These are phyloP conservation scores for Oasisia sp. DNA, from an alignment of 2,888 invertebrate genomes.

Conservation along the genomic window DNA sequence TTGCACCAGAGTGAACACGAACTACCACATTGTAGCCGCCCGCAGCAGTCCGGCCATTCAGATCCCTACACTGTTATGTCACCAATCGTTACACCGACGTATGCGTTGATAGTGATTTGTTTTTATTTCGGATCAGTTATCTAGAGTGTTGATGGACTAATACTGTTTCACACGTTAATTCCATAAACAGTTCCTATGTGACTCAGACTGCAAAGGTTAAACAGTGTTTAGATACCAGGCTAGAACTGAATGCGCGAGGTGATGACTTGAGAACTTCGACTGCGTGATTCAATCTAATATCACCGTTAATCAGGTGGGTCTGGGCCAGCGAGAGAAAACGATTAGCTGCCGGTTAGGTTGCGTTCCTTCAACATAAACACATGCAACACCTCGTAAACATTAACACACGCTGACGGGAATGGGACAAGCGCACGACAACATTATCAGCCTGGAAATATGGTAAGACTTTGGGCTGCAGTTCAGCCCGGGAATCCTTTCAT, in stretches of 20 bases:
- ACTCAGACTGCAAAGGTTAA: background rate
- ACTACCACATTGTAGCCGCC: too few relatives aligned
- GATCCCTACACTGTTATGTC: too few relatives aligned
- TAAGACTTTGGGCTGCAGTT: too few relatives aligned
- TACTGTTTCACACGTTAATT: background rate
- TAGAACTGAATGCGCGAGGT: background rate
- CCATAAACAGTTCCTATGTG: background rate
- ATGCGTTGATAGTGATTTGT: too few relatives aligned
- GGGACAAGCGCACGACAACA: background rate
- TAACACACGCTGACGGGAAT: background rate
- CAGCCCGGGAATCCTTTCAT: too few relatives aligned
- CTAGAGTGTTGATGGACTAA: too few relatives aligned
- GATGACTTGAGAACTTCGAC: background rate
- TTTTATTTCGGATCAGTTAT: too few relatives aligned
- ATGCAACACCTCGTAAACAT: background rate
- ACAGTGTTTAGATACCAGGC: background rate
- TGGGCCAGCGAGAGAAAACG: background rate
- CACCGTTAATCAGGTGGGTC: background rate
- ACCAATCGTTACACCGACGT: too few relatives aligned
- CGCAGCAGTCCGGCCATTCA: too few relatives aligned
- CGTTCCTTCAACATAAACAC: background rate
- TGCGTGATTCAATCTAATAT: background rate
- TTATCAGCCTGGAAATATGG: background rate
- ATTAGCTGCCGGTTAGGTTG: background rate
- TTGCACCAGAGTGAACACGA: too few relatives aligned